Percentiles rank a stretch among this genome's conserved stretches.
Evolutionary conservation across 2,888 invertebrate genomes (phyloP).

Genomic region (Prosapia bicincta): DNA sequence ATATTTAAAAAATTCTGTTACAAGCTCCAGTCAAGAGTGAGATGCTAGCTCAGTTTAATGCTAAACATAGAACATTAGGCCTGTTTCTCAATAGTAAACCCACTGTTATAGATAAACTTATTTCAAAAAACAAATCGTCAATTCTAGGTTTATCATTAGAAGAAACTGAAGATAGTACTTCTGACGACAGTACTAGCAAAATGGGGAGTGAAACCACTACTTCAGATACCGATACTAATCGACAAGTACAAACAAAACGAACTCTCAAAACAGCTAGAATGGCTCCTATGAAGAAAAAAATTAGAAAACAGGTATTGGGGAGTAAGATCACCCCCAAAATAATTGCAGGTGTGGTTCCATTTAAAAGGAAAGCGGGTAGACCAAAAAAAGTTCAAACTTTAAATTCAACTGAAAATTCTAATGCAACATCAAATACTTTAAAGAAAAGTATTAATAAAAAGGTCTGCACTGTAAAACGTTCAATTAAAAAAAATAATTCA

Average conservation of each 20-base stretch:
- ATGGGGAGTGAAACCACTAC: background rate
- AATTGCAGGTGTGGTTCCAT: background rate
- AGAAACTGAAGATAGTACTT: conserved; percentile 18
- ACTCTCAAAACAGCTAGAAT: background rate
- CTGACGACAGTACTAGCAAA: background rate
- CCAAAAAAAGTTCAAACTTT: conserved; percentile 2
- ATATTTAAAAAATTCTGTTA: background rate
- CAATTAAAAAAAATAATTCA: background rate
- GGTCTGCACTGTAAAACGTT: background rate
- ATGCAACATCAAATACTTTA: background rate
- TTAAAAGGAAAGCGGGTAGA: background rate
- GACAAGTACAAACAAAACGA: background rate
- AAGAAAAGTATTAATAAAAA: background rate
- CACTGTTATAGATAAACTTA: conserved; percentile 34
- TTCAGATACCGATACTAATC: background rate
- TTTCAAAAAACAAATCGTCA: conserved; percentile 34
- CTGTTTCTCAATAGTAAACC: conserved; percentile 29
- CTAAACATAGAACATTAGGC: conserved; percentile 24
- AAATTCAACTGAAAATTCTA: background rate
- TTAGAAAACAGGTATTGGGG: background rate
- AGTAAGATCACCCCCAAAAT: background rate
- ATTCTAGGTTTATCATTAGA: conserved; percentile 14
- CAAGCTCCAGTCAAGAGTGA: conserved; percentile 9
- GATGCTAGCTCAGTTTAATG: conserved; percentile 27
- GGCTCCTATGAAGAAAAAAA: conserved; percentile 3